Evolutionary conservation across 2,797 vertebrate genomes (phyloP), one percentile per base, ranked within the genome.

Genomic region (Aplochiton taeniatus): DNA sequence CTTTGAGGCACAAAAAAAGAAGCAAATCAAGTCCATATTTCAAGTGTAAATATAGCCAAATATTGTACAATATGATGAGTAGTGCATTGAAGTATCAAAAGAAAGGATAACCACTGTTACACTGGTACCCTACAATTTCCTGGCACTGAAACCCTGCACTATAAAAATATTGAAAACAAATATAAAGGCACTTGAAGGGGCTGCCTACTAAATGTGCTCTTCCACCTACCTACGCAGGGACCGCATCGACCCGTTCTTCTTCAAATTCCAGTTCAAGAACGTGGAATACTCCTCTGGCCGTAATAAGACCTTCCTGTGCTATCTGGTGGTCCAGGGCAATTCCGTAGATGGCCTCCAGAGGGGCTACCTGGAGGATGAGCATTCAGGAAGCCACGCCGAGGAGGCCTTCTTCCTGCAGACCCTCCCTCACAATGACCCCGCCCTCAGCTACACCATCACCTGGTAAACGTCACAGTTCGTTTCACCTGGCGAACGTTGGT

Each of bases 191-290:
- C 46, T 8, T 14, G 46, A 48, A 2, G 9, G 46, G 46, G 46
- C 46, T 48, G 46, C 46, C 53, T 18, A 55, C 11, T 55, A 55
- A 59, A 31, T 31, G 31, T 79, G 12, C 57, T 63, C 48, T 76
- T 73, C 9, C 31, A 31, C 31, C 31, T 18, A 31, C 31, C 31
- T 18, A 53, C 50, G 1, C 65, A 98, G 96, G 73, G 94, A 97
- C 60, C 89, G 96, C 44, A 92, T 98, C 11, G 94, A 96, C 51
- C 94, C 94, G 47, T 92, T 93, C 63, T 91, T 85, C 79, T 98
- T 93, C 86, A 96, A 94, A 83, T 98, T 98, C 90, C 96, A 98
- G 89, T 98, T 95, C 83, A 94, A 96, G 85, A 98, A 98, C 0
- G 96, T 98, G 73, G 96, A 98, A 60, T 98, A 98, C 79, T 97